Evolutionary conservation across 1,140 invertebrate genomes (phyloP), one percentile per base, ranked within the genome.

Genomic region (Stenopsyche tienmushanensis): DNA sequence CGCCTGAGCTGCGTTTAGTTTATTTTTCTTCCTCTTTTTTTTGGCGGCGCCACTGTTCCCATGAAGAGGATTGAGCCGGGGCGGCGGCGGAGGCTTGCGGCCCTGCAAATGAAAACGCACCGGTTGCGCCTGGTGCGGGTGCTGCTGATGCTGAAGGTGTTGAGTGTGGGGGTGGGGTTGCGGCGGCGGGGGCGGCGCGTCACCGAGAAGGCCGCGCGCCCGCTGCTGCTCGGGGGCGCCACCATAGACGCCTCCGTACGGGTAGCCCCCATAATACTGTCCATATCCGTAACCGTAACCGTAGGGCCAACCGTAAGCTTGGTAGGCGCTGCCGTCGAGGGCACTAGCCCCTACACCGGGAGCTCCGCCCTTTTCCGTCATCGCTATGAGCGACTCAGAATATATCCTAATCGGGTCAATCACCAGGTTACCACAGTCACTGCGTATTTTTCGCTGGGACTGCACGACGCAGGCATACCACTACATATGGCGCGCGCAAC

Each of bases 11-110:
- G 74, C 75, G 74, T 83, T 82, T 74, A 87, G 88, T 75, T 88
- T 88, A 67, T 86, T 87, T 70, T 83, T 84, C 75, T 90, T 90
- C 62, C 88, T 84, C 73, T 90, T 90, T 77, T 90, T 90, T 79
- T 90, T 90, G 5, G 83, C 80, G 20, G 80, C 81, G 47, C 82
- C 84, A 64, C 83, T 85, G 65, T 82, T 86, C 1, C 76, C 72
- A 29, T 77, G 65, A 47, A 80, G 73, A 15, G 78, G 78, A 71
- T 80, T 80, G 71, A 76, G 75, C 64, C 57, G 57, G 25, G 21
- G 20, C 1, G 55, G 7, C n/a, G 25, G 1, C 3, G 53, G 34
- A 1, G 47, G 62, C 70, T 78, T 42, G 81, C 77, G 72, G 80
- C 82, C 69, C 85, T 85, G 60, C 17, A 54, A 21, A 1, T 34